These are phyloP conservation scores for Argentina silus DNA, from an alignment of 2,797 vertebrate species.

Conservation along the genomic window DNA sequence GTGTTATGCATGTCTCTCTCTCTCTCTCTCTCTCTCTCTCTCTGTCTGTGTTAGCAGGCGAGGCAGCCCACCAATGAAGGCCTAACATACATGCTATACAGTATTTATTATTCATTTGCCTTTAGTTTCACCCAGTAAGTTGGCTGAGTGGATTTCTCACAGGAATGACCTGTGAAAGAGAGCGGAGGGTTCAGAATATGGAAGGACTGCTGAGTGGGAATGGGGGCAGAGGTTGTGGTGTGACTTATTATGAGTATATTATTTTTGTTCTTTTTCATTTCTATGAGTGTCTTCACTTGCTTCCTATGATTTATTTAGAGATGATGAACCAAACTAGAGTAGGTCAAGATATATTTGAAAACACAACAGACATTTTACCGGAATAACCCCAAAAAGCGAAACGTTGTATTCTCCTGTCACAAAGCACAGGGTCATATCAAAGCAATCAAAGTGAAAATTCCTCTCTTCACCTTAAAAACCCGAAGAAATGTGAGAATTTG, in stretches of 20 bases:
- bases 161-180: background rate
- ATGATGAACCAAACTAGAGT: no score
- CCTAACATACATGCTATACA: conserved; percentile 32
- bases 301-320: no score
- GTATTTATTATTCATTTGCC: background rate
- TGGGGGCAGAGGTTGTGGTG: background rate
- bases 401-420: no score
- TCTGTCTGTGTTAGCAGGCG: conserved; percentile 49
- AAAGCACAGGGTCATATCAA: background rate
- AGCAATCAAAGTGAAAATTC: background rate
- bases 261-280: no score
- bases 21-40: no score
- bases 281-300: no score
- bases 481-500: background rate
- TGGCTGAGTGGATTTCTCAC: background rate
- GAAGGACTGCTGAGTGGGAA: background rate
- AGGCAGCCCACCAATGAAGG: conserved; percentile 36
- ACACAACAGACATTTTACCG: no score
- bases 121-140: background rate
- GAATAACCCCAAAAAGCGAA: no score
- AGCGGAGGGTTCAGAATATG: no score
- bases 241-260: no score
- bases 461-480: background rate
- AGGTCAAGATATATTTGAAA: no score
- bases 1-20: conserved; percentile 48